A percentile compares a stretch with the other conserved stretches of the same genome.
These are phyloP conservation scores for Apocheima hispidaria DNA, from an alignment of 2,888 invertebrate species.

Conservation along the genomic window DNA sequence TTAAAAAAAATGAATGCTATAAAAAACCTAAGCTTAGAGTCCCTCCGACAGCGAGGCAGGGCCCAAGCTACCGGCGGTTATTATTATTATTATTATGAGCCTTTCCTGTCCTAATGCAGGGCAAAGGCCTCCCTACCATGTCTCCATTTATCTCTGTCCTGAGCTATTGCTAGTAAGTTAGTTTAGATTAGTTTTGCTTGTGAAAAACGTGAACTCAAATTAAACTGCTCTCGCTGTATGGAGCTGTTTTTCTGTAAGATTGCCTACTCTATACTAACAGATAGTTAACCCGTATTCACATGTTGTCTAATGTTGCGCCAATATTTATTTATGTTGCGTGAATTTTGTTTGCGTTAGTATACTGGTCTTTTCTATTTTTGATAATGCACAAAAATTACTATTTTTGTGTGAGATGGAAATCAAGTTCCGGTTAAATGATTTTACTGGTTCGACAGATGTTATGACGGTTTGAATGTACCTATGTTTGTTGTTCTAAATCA, in stretches of 20 bases:
- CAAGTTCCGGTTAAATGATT: slow-evolving; percentile 11
- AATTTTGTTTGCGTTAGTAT: slow-evolving; percentile 35
- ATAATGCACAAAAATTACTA: slow-evolving; percentile 29
- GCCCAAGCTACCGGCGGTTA: too few relatives aligned
- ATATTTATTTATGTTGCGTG: slow-evolving; percentile 38
- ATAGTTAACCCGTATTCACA: slow-evolving; percentile 34
- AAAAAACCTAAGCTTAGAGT: too few relatives aligned
- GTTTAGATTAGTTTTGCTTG: too few relatives aligned
- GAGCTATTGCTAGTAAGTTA: too few relatives aligned
- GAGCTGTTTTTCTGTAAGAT: not conserved
- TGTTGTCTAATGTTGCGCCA: slow-evolving; percentile 35
- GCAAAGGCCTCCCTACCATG: too few relatives aligned
- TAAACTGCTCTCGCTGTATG: too few relatives aligned
- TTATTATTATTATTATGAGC: too few relatives aligned
- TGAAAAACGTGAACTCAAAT: too few relatives aligned
- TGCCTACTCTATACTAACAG: slow-evolving; percentile 6
- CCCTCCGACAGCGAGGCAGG: too few relatives aligned
- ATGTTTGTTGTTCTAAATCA: not conserved
- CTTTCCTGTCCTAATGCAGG: too few relatives aligned
- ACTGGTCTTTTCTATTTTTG: slow-evolving; percentile 29
- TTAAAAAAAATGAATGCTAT: too few relatives aligned
- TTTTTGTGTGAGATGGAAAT: slow-evolving; percentile 4
- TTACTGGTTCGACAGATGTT: not conserved
- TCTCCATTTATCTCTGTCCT: too few relatives aligned
- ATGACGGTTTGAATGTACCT: not conserved